Percentiles rank a stretch among this genome's conserved stretches.
Evolutionary conservation across 1,140 invertebrate genomes (phyloP).

Genomic region (Zaprionus lachaisei): DNA sequence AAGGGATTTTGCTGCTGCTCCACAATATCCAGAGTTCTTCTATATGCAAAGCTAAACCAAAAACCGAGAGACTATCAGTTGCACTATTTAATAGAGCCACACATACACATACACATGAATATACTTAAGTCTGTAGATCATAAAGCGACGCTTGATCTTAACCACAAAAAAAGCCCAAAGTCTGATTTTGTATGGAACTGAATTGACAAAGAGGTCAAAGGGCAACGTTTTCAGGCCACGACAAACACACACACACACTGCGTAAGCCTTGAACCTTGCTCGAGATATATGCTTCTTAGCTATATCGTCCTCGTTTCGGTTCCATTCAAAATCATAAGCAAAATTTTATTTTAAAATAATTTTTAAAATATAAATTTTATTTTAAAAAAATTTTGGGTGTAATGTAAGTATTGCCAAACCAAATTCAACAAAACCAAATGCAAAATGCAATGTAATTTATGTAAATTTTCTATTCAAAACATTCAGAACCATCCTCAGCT

Average conservation of each 20-base stretch:
- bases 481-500: slow-evolving; percentile 13
- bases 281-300: slow-evolving; percentile 14
- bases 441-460: slow-evolving; percentile 64
- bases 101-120: slow-evolving; percentile 10
- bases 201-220: slow-evolving; percentile 46
- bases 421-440: slow-evolving; percentile 35
- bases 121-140: slow-evolving; percentile 40
- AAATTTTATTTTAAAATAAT: slow-evolving; percentile 85
- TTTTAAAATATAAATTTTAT: slow-evolving; percentile 85
- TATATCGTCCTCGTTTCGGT: slow-evolving; percentile 45
- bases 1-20: background rate
- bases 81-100: slow-evolving; percentile 7
- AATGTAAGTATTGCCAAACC: slow-evolving; percentile 83
- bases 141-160: slow-evolving; percentile 39
- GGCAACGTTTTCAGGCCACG: slow-evolving; percentile 33
- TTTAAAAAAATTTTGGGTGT: slow-evolving; percentile 85
- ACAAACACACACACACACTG: background rate
- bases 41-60: slow-evolving; percentile 63
- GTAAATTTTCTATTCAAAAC: slow-evolving; percentile 50
- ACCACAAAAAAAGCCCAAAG: slow-evolving; percentile 60
- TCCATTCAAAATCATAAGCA: slow-evolving; percentile 82
- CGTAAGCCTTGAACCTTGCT: slow-evolving; percentile 28
- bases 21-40: slow-evolving; percentile 34
- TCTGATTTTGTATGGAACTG: slow-evolving; percentile 81
- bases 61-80: slow-evolving; percentile 44